These are phyloP conservation scores for Drosophila mauritiana DNA, from an alignment of 1,140 invertebrate genomes.

Conservation along the genomic window DNA sequence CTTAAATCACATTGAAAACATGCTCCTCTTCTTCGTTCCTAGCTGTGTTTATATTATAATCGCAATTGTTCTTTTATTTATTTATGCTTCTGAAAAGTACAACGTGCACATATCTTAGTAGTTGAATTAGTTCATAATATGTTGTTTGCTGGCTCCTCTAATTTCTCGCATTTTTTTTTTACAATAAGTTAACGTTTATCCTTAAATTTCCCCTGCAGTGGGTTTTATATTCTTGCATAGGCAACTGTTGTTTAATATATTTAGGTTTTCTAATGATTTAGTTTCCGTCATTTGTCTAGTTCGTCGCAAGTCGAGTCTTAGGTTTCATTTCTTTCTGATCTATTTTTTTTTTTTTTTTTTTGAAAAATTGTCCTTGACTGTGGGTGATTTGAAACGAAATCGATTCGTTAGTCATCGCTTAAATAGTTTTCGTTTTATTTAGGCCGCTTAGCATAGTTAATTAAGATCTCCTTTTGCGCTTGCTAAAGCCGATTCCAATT, in stretches of 20 bases:
- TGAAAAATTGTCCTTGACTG: slow-evolving; percentile 33
- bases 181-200: slow-evolving; percentile 79
- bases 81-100: slow-evolving; percentile 75
- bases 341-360: slow-evolving; percentile 2
- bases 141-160: slow-evolving; percentile 45
- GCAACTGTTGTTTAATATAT: slow-evolving; percentile 66
- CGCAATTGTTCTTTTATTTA: slow-evolving; percentile 39
- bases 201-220: slow-evolving; percentile 38
- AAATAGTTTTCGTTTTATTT: slow-evolving; percentile 47
- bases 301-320: background rate
- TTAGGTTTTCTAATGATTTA: slow-evolving; percentile 59
- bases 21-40: slow-evolving; percentile 21
- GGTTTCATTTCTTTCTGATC: background rate
- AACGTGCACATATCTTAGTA: slow-evolving; percentile 77
- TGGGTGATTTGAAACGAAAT: slow-evolving; percentile 58
- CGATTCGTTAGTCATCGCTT: slow-evolving; percentile 49
- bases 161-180: slow-evolving; percentile 56
- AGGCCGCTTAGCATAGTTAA: slow-evolving; percentile 71
- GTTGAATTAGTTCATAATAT: slow-evolving; percentile 59
- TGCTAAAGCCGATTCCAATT: slow-evolving; percentile 61
- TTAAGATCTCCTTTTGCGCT: slow-evolving; percentile 55
- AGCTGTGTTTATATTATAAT: slow-evolving; percentile 47
- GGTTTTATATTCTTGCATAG: slow-evolving; percentile 64
- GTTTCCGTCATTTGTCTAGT: background rate
- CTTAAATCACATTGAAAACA: slow-evolving; percentile 76